A percentile compares a stretch with the other conserved stretches of the same genome.
phyloP scores from a whole-genome alignment of 2,888 invertebrate species.

The Torymus auratus region DNA sequence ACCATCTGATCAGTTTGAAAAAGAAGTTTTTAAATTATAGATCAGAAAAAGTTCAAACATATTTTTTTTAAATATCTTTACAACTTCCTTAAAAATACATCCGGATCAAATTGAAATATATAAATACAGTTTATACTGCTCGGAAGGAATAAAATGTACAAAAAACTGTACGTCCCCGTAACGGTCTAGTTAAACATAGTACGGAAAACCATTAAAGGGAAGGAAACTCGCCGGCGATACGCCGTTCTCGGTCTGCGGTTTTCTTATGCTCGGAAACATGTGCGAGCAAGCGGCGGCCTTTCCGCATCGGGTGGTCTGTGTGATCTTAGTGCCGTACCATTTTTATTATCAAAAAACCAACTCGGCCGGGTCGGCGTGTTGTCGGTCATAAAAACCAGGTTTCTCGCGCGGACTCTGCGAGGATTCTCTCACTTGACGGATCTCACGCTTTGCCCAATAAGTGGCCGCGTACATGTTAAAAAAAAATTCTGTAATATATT shows the following conservation, averaged over 20 bases:
- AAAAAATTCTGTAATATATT: too few relatives aligned
- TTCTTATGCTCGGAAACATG: slow-evolving; percentile 63
- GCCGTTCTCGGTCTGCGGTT: slow-evolving; percentile 66
- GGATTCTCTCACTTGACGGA: slow-evolving; percentile 1
- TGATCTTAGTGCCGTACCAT: slow-evolving; percentile 25
- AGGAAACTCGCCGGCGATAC: slow-evolving; percentile 43
- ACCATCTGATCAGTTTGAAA: too few relatives aligned
- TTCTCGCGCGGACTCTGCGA: background rate
- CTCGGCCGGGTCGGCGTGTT: slow-evolving; percentile 45
- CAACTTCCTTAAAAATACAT: slow-evolving; percentile 24
- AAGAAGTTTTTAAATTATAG: too few relatives aligned
- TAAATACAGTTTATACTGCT: slow-evolving; percentile 3
- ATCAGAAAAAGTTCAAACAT: background rate
- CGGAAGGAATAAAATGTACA: slow-evolving; percentile 6
- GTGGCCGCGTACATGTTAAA: background rate
- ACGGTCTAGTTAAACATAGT: slow-evolving; percentile 12
- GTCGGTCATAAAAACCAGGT: slow-evolving; percentile 19
- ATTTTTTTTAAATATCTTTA: background rate
- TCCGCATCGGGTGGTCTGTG: slow-evolving; percentile 62
- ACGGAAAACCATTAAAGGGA: slow-evolving; percentile 6
- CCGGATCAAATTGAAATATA: background rate
- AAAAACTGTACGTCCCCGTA: background rate
- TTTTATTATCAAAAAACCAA: slow-evolving; percentile 65
- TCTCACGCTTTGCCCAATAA: slow-evolving; percentile 17
- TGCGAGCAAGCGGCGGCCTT: slow-evolving; percentile 60